Evolutionary conservation across 2,888 invertebrate genomes (phyloP), one percentile per base, ranked within the genome.

Genomic region (Biston betularia): DNA sequence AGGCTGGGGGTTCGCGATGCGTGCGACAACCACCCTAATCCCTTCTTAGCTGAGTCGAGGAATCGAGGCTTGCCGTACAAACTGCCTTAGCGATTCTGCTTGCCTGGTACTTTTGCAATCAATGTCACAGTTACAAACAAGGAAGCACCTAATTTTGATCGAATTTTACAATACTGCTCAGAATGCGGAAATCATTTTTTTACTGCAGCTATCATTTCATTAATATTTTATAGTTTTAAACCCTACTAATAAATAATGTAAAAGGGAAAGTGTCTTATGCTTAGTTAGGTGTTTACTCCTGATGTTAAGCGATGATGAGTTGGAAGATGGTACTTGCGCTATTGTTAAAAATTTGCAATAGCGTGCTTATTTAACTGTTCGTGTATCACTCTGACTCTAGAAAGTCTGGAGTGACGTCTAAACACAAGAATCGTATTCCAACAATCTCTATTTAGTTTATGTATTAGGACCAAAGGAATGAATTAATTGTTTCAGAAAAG

Each of bases 1-100:
- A 75, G 67, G 73, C 73, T 77, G 74, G 75, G 76, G 72, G 74
- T 75, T 76, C 71, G 73, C 80, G 81, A 87, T 83, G 86, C 86
- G 88, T 89, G 82, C 81, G 82, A 84, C 81, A 83, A 85, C 76
- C 82, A 85, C 75, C 82, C 83, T 90, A 89, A 90, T 89, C 90
- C 87, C 78, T 80, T 77, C 85, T 89, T 86, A 87, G 88, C 88
- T 84, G 89, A 87, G 83, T 85, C 83, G 76, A 83, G 81, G 81
- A 85, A 88, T 86, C 81, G 82, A 58, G 81, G 78, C 82, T 83
- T 63, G 54, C 63, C 83, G 79, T 81, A 84, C 79, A 83, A 81
- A 83, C 79, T 79, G 81, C 77, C 80, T 82, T 79, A 49, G 76
- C 79, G 78, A 78, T 82, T 83, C 77, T 79, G 78, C 73, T 63